Evolutionary conservation across 2,797 vertebrate species (phyloP).

Genomic region (Enteromius paludinosus): DNA sequence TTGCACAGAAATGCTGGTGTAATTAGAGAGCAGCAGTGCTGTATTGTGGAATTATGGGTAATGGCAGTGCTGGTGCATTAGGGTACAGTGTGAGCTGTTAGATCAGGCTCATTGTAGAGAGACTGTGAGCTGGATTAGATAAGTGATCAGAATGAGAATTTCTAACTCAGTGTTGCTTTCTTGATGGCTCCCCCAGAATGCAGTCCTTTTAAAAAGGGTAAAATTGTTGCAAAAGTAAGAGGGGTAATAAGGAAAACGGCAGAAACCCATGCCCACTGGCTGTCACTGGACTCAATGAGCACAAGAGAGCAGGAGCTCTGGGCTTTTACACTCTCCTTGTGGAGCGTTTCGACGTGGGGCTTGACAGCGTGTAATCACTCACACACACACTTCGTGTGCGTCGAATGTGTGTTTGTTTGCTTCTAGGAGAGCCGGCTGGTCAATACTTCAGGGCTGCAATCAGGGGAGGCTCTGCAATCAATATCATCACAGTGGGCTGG

Average conservation of each 20-base stretch:
- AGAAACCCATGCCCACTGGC: background rate
- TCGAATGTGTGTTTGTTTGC: constrained; percentile 52
- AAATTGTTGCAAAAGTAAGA: constrained; percentile 28
- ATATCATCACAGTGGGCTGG: constrained; percentile 79
- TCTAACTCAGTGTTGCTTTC: background rate
- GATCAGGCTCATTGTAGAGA: constrained; percentile 46
- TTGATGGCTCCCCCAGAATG: constrained; percentile 3
- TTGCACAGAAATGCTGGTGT: constrained; percentile 33
- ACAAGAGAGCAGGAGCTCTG: constrained; percentile 24
- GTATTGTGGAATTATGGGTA: constrained; percentile 38
- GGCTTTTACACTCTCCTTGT: constrained; percentile 35
- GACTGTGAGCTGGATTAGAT: constrained; percentile 43
- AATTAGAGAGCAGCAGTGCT: constrained; percentile 48
- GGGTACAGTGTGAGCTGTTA: constrained; percentile 35
- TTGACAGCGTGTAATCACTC: constrained; percentile 76
- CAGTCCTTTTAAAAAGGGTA: background rate
- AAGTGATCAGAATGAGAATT: constrained; percentile 52
- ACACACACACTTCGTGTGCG: constrained; percentile 47
- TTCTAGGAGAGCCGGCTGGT: constrained; percentile 72
- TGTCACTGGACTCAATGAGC: constrained; percentile 28
- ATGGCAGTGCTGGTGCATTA: constrained; percentile 36
- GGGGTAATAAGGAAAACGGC: constrained; percentile 5
- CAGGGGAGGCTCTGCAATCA: constrained; percentile 71
- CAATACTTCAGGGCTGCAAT: constrained; percentile 60
- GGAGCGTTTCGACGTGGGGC: constrained; percentile 61